phyloP scores from a whole-genome alignment of 2,888 invertebrate species.

The Spodoptera littoralis region DNA sequence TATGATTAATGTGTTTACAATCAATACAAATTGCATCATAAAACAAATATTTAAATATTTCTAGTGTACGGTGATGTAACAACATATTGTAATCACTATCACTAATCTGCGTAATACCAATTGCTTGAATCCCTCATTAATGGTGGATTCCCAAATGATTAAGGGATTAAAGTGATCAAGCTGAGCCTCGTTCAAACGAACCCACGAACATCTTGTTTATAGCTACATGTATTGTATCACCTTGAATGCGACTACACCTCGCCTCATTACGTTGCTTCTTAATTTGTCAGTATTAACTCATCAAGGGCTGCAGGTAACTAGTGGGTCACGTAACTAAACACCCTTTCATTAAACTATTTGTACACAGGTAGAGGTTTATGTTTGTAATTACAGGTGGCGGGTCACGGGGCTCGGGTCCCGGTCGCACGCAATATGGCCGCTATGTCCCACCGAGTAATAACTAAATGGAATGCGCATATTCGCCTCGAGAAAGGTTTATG shows the following conservation, averaged over 20 bases:
- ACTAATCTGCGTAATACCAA: constrained; percentile 19
- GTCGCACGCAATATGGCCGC: constrained; percentile 49
- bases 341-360: constrained; percentile 57
- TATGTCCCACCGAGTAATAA: constrained; percentile 15
- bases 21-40: too few species aligned
- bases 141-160: not conserved
- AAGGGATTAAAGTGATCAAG: constrained; percentile 14
- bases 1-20: too few species aligned
- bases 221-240: not conserved
- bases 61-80: too few species aligned
- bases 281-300: constrained; percentile 39
- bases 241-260: not conserved
- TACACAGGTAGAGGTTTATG: constrained; percentile 47
- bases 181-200: constrained; percentile 1
- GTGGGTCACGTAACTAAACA: constrained; percentile 42
- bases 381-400: constrained; percentile 51
- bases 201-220: too few species aligned
- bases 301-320: constrained; percentile 17
- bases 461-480: constrained; percentile 24
- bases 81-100: constrained; percentile 9
- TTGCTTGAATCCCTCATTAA: constrained; percentile 13
- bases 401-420: constrained; percentile 36
- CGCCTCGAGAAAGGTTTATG: not conserved
- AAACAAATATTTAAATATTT: too few species aligned
- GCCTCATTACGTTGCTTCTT: constrained; percentile 10